A percentile compares a stretch with the other conserved stretches of the same genome.
phyloP scores from a whole-genome alignment of 2,113 vertebrate genomes.

The Hippolais icterina region DNA sequence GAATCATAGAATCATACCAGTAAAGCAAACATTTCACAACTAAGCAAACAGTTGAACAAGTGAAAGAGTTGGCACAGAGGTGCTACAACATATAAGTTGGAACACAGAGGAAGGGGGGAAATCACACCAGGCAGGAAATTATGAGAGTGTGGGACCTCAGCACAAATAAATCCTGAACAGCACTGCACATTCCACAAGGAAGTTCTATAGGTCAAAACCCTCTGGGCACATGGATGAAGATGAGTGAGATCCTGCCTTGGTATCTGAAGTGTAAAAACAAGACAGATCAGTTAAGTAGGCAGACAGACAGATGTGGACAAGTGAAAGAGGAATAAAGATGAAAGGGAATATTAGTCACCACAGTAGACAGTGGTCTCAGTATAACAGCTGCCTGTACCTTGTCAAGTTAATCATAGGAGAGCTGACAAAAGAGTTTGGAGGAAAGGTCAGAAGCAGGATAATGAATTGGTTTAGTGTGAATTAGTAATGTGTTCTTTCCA shows the following conservation, averaged over 20 bases:
- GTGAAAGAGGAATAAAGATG: neutral
- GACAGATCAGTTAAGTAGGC: neutral
- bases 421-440: neutral
- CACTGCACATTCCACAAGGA: rapidly evolving
- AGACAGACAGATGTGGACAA: neutral
- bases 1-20: neutral
- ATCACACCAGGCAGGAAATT: neutral
- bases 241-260: neutral
- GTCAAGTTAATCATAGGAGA: neutral
- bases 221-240: neutral
- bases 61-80: neutral
- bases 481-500: neutral
- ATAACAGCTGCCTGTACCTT: neutral
- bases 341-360: neutral
- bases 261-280: neutral
- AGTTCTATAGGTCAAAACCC: neutral
- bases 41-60: neutral
- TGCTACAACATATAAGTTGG: neutral
- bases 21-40: neutral
- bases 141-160: neutral
- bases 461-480: neutral
- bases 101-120: neutral
- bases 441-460: neutral
- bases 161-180: neutral
- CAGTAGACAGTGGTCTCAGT: neutral